Base-by-base conservation (phyloP, 2,797 vertebrate species). In the Rachycentron canadum region DNA sequence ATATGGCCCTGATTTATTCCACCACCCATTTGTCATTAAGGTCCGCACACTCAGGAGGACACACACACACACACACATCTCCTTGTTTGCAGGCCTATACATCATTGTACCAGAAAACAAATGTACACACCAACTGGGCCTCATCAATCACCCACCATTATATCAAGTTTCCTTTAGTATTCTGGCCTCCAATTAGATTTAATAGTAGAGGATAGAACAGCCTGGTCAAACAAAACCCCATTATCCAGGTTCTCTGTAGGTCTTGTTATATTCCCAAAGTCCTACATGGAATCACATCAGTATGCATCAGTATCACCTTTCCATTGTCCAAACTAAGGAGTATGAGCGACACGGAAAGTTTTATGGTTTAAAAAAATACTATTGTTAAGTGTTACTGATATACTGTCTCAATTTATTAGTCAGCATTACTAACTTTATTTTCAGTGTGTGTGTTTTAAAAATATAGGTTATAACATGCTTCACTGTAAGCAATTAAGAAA, bases 1-100 rank as follows among this genome's bases (percentile, higher is more conserved):
- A 76, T 80, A 62, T 40, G 52, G 41, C 63, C 53, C 59, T 85
- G 73, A 93, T 91, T 91, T 88, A 89, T 88, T 81, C 36, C 77
- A 43, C 63, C 10, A 2, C 34, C 65, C 50, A 41, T 85, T 90
- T 73, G 38, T 88, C 80, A 84, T 19, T 32, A 56, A 73, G 52
- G 47, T 14, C 16, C 49, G 50, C 60, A 65, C 70, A 25, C 49
- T 8, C 25, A 25, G 12, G 12, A 49, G 23, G 5, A 21, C 28
- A 32, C 53, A 19, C 55, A 69, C 58, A 55, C 45, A 60, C 52
- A 41, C 28, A 56, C 55, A 16, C 57, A 76, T 14, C 26, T 40
- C 13, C 43, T 11, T 58, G 69, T 63, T 70, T 45, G 8, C 28
- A 43, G 61, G 61, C 41, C 40, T 43, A 64, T 80, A 76, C 63